Base-by-base conservation (phyloP, 2,113 vertebrate species). In the Tricholaema leucomelas region DNA sequence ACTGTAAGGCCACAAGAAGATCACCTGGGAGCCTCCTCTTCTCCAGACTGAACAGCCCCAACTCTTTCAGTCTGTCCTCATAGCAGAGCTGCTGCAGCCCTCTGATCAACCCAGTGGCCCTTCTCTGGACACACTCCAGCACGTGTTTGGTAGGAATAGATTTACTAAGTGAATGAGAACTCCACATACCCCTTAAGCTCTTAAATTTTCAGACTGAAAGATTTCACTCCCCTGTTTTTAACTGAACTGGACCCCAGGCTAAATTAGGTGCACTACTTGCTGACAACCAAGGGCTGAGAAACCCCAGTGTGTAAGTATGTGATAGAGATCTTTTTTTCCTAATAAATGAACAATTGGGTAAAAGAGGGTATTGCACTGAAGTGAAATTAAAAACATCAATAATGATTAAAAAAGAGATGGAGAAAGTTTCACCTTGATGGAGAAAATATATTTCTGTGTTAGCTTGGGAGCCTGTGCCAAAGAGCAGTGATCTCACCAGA, bases 181-280 rank as follows among this genome's bases (percentile, higher is more conserved):
- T 93, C 44, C 27, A 64, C 35, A 85, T 83, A 91, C 8, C 27
- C 48, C 28, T 91, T 67, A 92, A 83, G 20, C 30, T 85, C 56
- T 61, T 89, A 83, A 87, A 83, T 87, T 89, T 94, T 89, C 58
- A 58, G 28, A n/a, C 50, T 71, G 67, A 66, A 93, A 83, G 27
- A 74, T 85, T 73, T 92, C 1, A 1, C n/a, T 87, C 21, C 10
- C 19, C 5, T 85, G 42, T 38, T 87, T 93, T 91, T 64, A 83
- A 18, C 44, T 77, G 56, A 94, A 42, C 30, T 76, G 38, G 38
- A 76, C 55, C 20, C 6, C 54, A 21, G 58, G 56, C 35, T 89
- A 78, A 92, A 92, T 89, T 89, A 92, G 59, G 33, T 92, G 44
- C n/a, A 33, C 20, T 69, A 15, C 19, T 88, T 73, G 55, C 50